These are phyloP conservation scores for Agrilus mali DNA, from an alignment of 2,888 invertebrate genomes.

Conservation along the genomic window DNA sequence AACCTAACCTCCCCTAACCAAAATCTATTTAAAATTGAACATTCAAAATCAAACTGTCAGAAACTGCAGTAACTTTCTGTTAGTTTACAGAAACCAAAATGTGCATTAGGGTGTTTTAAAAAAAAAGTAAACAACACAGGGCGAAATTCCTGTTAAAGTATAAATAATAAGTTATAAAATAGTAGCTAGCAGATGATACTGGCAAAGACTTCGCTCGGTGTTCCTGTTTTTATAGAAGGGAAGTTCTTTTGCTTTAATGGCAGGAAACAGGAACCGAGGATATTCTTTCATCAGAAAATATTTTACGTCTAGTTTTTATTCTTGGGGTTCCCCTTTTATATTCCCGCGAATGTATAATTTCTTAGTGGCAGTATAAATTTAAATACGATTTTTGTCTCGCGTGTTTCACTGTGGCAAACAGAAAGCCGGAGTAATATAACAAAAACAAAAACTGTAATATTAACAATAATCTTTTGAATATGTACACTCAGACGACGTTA, in stretches of 20 bases:
- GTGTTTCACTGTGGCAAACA: neutral
- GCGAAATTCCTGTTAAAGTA: neutral
- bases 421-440: conserved; percentile 3
- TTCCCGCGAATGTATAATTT: conserved; percentile 8
- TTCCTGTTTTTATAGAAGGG: conserved; percentile 15
- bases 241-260: conserved; percentile 16
- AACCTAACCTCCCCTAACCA: too few relatives aligned
- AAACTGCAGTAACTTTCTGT: too few relatives aligned
- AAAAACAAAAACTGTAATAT: too few relatives aligned
- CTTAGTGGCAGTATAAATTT: neutral
- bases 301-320: conserved; percentile 27
- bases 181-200: too few relatives aligned
- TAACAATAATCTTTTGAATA: conserved; percentile 7
- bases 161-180: too few relatives aligned
- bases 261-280: conserved; percentile 32
- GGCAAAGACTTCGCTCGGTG: neutral
- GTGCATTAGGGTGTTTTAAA: too few relatives aligned
- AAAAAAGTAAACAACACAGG: too few relatives aligned
- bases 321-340: conserved; percentile 19
- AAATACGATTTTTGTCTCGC: neutral
- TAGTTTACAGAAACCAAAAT: too few relatives aligned
- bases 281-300: conserved; percentile 32
- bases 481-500: too few relatives aligned
- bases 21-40: too few relatives aligned
- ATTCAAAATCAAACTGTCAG: too few relatives aligned